These are phyloP conservation scores for Chiroxiphia lanceolata DNA, from an alignment of 2,797 vertebrate species.

Conservation along the genomic window DNA sequence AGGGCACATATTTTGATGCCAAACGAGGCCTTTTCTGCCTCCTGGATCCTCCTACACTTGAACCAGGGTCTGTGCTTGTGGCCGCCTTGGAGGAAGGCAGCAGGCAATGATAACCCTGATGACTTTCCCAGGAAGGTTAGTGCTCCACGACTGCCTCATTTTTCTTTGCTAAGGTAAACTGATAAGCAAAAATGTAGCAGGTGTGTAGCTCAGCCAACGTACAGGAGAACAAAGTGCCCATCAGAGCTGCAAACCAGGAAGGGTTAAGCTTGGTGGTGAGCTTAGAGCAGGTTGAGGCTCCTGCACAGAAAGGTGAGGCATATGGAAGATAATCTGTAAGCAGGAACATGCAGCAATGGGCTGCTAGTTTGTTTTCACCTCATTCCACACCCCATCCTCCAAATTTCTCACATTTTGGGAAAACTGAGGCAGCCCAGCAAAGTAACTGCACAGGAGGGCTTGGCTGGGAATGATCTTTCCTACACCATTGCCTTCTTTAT, in stretches of 20 bases:
- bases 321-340: accelerated
- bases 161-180: not conserved
- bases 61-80: not conserved
- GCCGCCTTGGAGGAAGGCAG: not conserved
- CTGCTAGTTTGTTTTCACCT: not conserved
- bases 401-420: not conserved
- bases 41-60: not conserved
- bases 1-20: not conserved
- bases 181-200: not conserved
- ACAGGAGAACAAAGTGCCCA: not conserved
- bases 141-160: not conserved
- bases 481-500: not conserved
- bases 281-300: not conserved
- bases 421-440: not conserved
- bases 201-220: not conserved
- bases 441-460: not conserved
- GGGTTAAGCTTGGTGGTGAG: not conserved
- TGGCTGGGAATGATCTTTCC: not conserved
- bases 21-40: not conserved
- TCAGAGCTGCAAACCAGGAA: not conserved
- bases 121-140: not conserved
- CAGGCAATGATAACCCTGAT: not conserved
- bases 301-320: not conserved
- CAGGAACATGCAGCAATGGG: not conserved
- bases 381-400: not conserved